A percentile compares a stretch with the other conserved stretches of the same genome.
Evolutionary conservation across 2,113 vertebrate genomes (phyloP).

Genomic region (Spheniscus mendiculus): DNA sequence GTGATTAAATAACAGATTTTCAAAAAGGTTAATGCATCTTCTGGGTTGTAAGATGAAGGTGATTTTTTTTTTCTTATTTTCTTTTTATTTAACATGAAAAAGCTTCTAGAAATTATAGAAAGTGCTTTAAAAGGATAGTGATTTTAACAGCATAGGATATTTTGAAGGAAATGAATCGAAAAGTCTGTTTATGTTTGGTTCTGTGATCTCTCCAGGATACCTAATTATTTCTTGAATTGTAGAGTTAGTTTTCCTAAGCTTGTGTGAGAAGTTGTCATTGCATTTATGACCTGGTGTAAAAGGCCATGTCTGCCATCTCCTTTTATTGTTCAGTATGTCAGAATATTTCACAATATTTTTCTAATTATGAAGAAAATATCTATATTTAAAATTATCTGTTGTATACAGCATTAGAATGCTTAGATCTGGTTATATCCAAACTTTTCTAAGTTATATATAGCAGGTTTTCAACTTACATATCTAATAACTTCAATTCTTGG

Average conservation of each 20-base stretch:
- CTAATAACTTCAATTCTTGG: background rate
- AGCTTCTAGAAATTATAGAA: background rate
- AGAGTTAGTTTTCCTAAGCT: background rate
- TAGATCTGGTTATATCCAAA: background rate
- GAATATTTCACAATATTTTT: background rate
- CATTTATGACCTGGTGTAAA: background rate
- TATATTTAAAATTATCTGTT: background rate
- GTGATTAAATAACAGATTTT: background rate
- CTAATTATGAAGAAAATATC: background rate
- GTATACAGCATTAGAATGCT: background rate
- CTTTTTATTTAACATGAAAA: background rate
- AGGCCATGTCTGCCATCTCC: background rate
- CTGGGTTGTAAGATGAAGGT: background rate
- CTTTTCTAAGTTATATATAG: background rate
- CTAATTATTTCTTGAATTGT: slow-evolving; percentile 39
- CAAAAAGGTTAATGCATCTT: background rate
- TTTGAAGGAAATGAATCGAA: background rate
- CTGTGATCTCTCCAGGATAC: slow-evolving; percentile 34
- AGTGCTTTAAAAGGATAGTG: background rate
- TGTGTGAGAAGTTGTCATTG: background rate
- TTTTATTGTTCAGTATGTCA: background rate
- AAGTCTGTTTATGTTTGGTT: background rate
- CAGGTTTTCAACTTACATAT: background rate
- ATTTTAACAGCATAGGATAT: background rate
- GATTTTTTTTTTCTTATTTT: background rate